phyloP scores from a whole-genome alignment of 1,140 invertebrate species.

The Aphaenogaster rudis region DNA sequence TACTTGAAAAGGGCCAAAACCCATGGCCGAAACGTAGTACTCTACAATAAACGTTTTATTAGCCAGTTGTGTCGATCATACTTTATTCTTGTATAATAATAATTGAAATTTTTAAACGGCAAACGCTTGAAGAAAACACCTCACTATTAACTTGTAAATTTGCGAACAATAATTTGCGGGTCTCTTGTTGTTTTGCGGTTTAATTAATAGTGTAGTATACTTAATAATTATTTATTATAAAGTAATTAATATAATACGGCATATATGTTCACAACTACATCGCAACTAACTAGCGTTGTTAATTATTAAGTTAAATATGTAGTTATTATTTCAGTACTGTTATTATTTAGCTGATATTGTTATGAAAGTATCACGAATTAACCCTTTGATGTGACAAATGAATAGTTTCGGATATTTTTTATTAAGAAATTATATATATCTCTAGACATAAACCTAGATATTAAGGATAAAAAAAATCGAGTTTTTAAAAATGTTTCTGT shows the following conservation, averaged over 20 bases:
- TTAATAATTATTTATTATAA: slow-evolving; percentile 11
- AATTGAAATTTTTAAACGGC: neutral
- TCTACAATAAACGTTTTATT: too few species aligned
- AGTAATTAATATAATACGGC: slow-evolving; percentile 12
- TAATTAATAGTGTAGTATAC: slow-evolving; percentile 1
- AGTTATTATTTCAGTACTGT: neutral
- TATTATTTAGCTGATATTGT: slow-evolving; percentile 1
- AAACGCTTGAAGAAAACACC: neutral
- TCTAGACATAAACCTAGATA: too few species aligned
- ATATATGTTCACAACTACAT: neutral
- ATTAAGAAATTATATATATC: neutral
- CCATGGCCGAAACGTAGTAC: too few species aligned
- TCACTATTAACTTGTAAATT: slow-evolving; percentile 13
- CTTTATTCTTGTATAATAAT: neutral
- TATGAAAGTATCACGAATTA: neutral
- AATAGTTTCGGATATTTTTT: neutral
- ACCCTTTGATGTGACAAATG: neutral
- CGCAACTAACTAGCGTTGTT: slow-evolving; percentile 1
- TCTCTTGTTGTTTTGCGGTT: neutral
- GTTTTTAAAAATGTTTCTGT: neutral
- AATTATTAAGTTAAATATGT: slow-evolving; percentile 9
- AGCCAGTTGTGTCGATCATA: too few species aligned
- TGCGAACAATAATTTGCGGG: neutral
- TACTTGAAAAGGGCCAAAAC: too few species aligned
- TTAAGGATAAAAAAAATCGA: neutral